These are phyloP conservation scores for Elachura formosa DNA, from an alignment of 2,113 vertebrate genomes.

Conservation along the genomic window DNA sequence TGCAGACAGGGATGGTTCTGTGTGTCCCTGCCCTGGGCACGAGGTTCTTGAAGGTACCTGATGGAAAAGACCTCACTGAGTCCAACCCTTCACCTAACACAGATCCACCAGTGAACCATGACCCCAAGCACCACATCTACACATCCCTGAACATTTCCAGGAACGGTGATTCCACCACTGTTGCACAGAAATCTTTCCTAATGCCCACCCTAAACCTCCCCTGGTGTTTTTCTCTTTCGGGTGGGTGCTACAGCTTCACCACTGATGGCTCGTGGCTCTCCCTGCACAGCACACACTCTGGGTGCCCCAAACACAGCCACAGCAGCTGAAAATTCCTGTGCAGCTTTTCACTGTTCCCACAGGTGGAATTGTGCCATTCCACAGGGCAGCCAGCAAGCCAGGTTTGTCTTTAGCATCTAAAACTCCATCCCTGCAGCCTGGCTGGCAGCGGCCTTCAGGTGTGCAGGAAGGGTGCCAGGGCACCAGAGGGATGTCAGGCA, in stretches of 20 bases:
- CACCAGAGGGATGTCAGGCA: accelerated
- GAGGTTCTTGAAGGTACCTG: not conserved
- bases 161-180: not conserved
- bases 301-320: not conserved
- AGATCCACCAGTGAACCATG: not conserved
- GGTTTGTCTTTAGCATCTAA: not conserved
- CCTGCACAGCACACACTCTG: not conserved
- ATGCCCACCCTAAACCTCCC: not conserved
- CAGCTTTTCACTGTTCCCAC: not conserved
- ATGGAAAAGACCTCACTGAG: not conserved
- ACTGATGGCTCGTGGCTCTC: accelerated
- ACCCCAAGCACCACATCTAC: not conserved
- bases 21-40: not conserved
- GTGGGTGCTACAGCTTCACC: not conserved
- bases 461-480: accelerated
- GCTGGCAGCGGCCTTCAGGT: accelerated
- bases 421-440: not conserved
- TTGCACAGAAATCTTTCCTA: not conserved
- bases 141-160: not conserved
- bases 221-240: accelerated
- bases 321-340: not conserved
- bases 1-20: not conserved
- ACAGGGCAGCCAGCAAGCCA: not conserved
- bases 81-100: not conserved
- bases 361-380: not conserved